phyloP scores from a whole-genome alignment of 2,888 invertebrate genomes.

The Eupithecia inturbata region DNA sequence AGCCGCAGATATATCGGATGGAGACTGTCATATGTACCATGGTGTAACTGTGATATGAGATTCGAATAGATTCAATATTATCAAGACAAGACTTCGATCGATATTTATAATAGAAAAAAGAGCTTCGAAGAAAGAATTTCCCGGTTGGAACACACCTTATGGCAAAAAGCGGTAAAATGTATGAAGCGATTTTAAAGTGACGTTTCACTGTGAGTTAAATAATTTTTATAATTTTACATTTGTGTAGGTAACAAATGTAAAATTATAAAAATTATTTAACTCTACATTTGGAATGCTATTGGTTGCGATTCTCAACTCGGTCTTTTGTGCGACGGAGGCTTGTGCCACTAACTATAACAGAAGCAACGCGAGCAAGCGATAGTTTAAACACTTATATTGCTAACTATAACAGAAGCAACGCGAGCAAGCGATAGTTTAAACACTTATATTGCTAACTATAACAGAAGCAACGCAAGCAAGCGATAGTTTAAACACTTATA shows the following conservation, averaged over 20 bases:
- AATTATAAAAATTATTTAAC: no score
- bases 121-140: neutral
- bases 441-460: no score
- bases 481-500: neutral
- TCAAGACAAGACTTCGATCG: neutral
- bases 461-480: neutral
- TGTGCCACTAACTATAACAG: neutral
- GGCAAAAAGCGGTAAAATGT: neutral
- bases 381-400: no score
- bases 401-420: neutral
- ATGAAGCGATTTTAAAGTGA: neutral
- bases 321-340: neutral
- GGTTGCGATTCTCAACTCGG: neutral
- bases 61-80: neutral
- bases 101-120: neutral
- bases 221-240: no score
- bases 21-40: conserved; percentile 18
- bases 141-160: neutral
- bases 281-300: neutral
- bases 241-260: no score
- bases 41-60: conserved; percentile 5
- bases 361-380: no score
- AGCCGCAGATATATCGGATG: conserved; percentile 25
- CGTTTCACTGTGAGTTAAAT: no score
- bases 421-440: no score